Evolutionary conservation across 1,140 invertebrate species (phyloP).

Genomic region (Anadara kagoshimensis): DNA sequence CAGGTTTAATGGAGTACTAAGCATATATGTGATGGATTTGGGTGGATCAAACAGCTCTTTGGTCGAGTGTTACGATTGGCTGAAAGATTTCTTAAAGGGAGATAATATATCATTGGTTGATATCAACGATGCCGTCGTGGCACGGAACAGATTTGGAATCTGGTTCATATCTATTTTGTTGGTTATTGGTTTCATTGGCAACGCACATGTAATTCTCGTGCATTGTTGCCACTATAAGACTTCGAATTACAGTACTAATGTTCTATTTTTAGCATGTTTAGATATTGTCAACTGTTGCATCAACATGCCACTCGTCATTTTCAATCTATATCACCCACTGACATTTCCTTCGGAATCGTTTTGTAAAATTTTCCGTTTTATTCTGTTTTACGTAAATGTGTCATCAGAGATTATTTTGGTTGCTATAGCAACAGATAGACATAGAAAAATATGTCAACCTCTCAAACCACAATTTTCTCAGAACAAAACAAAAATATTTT

Average conservation of each 20-base stretch:
- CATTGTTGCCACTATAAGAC: constrained; percentile 38
- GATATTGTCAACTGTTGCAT: constrained; percentile 47
- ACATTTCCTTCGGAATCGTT: constrained; percentile 30
- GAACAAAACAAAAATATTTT: constrained; percentile 28
- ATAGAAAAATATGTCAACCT: constrained; percentile 42
- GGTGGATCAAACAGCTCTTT: too few species aligned
- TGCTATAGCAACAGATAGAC: constrained; percentile 51
- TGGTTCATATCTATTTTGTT: constrained; percentile 40
- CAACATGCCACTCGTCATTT: constrained; percentile 48
- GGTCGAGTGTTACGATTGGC: constrained; percentile 2
- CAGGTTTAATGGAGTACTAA: too few species aligned
- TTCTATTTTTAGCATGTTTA: constrained; percentile 43
- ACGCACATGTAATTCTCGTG: constrained; percentile 47
- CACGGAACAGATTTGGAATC: constrained; percentile 31
- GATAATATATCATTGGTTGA: constrained; percentile 33
- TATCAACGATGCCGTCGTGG: constrained; percentile 19
- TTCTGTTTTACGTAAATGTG: constrained; percentile 36
- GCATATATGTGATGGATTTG: too few species aligned
- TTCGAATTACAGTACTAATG: constrained; percentile 42
- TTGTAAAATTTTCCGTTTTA: constrained; percentile 46
- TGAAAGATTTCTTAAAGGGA: constrained; percentile 5
- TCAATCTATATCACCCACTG: constrained; percentile 35
- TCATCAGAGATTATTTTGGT: constrained; percentile 45
- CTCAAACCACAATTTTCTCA: constrained; percentile 39
- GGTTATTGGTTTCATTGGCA: constrained; percentile 48